Base-by-base conservation (phyloP, 2,113 vertebrate genomes). In the Leptobrachium leishanense region DNA sequence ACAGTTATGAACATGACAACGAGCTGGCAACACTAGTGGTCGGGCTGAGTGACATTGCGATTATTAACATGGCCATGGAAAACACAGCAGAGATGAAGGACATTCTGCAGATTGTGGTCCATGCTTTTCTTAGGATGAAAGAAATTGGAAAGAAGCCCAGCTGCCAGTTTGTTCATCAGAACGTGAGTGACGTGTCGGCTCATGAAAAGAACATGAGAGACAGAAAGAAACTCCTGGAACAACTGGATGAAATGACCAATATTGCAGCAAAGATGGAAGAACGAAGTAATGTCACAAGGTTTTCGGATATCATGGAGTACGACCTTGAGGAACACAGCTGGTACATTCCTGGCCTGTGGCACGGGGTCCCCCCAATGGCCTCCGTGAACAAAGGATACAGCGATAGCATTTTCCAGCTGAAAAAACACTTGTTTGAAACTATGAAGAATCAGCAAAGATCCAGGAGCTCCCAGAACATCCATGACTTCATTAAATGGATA, bases 91-190 rank as follows among this genome's bases (percentile, higher is more conserved):
- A 92, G 50, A 86, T 89, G 13, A 91, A 89, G 83, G 84, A 86
- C 53, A 88, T 90, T 46, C 85, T 95, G 0, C 86, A 86, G 11
- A 86, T 94, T 3, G 84, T 89, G 2, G 87, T 92, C 43, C 94
- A 90, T 59, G 92, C 92, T 1, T 91, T 95, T 20, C 88, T 96
- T 41, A 88, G 89, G 62, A 73, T 91, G 70, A 82, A 74, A 78
- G 83, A 90, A 70, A 87, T 87, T 0, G 93, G 92, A 5, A 92
- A 92, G 54, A 87, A 89, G 76, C 90, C 92, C 0, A 92, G 83
- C 79, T 94, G 90, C 79, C 87, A 88, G 69, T 94, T 95, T 74
- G 89, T 95, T 2, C 90, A 93, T 67, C 93, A 94, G 86, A 94
- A 91, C 50, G 90, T 94, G 15, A 88, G 88, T 0, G 93, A 92